Base-by-base conservation (phyloP, 2,888 invertebrate species). In the Noctua janthina region DNA sequence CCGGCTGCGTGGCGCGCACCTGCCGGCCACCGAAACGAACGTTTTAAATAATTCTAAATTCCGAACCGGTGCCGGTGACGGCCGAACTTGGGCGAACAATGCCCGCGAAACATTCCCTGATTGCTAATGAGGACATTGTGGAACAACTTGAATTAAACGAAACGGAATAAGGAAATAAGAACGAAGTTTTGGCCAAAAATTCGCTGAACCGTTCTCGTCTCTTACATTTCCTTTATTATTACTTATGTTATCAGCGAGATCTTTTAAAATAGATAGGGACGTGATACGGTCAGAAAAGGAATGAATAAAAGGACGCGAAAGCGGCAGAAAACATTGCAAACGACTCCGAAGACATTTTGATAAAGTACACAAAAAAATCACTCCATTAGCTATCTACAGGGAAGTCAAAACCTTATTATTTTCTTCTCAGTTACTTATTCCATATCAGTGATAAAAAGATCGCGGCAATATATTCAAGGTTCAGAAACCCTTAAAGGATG, bases 101-200 rank as follows among this genome's bases (percentile, higher is more conserved):
- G 93, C 90, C 91, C 93, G 92, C 94, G 94, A 93, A 95, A 95
- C 95, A 96, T 94, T 95, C 93, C 91, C 93, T 94, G 95, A 96
- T 96, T 96, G 95, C 95, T 96, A 96, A 96, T 96, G 95, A 96
- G 95, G 92, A 94, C 94, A 95, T 95, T 95, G 94, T 94, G 93
- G 94, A 93, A 93, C 93, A 94, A 94, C 92, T 95, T 93, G 94
- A 93, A 94, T 93, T 93, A 92, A 93, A 93, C 93, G 91, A 92
- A 93, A 94, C 93, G 93, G 93, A 94, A 94, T 92, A 93, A 94
- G 92, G 91, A 92, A 91, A 90, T 89, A 86, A 90, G 88, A 87
- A 86, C 86, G 79, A 92, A 92, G 89, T 91, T 91, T 87, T 89
- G 69, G 56, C 81, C 86, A 89, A 91, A 92, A 91, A 91, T 89